phyloP scores from a whole-genome alignment of 2,113 vertebrate species.

The Uria lomvia region DNA sequence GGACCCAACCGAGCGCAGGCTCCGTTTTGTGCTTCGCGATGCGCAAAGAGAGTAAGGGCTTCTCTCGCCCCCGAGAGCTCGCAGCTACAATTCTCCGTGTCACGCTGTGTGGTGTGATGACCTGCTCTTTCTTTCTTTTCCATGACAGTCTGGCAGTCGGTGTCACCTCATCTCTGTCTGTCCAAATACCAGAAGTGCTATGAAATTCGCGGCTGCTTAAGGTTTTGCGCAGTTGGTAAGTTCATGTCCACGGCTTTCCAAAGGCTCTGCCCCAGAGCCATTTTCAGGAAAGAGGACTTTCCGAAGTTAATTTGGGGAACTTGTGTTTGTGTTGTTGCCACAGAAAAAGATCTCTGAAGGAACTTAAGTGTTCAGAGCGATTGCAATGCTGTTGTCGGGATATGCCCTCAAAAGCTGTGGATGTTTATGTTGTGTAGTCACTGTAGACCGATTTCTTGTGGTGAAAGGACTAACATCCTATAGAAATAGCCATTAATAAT shows the following conservation, averaged over 20 bases:
- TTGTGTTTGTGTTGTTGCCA: neutral
- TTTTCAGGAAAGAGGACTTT: neutral
- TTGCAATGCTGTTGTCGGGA: neutral
- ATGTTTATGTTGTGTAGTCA: neutral
- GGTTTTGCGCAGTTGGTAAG: neutral
- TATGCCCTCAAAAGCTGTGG: fast-evolving
- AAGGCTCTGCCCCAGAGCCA: neutral
- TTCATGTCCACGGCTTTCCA: neutral
- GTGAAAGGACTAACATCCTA: neutral
- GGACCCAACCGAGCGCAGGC: neutral
- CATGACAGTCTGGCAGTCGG: neutral
- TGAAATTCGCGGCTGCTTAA: neutral
- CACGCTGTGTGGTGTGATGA: neutral
- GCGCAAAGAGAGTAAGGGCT: neutral
- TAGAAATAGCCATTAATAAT: neutral
- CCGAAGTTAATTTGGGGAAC: neutral
- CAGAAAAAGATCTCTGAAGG: neutral
- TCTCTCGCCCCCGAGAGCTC: neutral
- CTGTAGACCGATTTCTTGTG: neutral
- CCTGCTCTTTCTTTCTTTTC: neutral
- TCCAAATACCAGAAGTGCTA: neutral
- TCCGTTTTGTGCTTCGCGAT: neutral
- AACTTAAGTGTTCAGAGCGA: neutral
- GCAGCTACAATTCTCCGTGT: neutral
- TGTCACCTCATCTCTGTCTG: neutral